A percentile compares a stretch with the other conserved stretches of the same genome.
Evolutionary conservation across 2,888 invertebrate genomes (phyloP).

Genomic region (Podotricha telesiphe): DNA sequence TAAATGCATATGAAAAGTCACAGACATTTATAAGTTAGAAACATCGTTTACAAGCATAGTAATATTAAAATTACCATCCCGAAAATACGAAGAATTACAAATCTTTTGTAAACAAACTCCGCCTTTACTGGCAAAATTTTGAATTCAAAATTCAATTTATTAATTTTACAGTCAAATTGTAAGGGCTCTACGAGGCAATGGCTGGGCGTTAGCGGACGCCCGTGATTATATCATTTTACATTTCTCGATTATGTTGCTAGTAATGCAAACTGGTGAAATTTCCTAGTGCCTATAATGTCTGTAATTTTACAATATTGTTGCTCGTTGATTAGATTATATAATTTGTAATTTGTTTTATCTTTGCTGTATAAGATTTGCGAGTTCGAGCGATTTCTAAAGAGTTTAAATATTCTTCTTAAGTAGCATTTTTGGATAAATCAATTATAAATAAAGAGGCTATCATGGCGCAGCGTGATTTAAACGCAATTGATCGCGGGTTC

Average conservation of each 20-base stretch:
- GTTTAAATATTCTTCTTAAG: no score
- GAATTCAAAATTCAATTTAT: slow-evolving; percentile 36
- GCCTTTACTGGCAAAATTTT: not conserved
- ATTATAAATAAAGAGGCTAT: no score
- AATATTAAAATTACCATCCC: not conserved
- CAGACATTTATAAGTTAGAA: no score
- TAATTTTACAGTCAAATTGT: slow-evolving; percentile 39
- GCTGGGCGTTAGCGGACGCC: slow-evolving; percentile 19
- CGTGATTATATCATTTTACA: slow-evolving; percentile 29
- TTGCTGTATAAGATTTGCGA: no score
- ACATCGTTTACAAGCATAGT: no score
- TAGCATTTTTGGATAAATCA: no score
- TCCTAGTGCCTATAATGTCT: no score
- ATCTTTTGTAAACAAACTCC: slow-evolving; percentile 19
- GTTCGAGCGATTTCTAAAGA: no score
- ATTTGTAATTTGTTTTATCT: no score
- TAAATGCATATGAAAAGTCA: no score
- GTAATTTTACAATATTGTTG: slow-evolving; percentile 1
- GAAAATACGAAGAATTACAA: not conserved
- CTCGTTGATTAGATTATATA: slow-evolving; percentile 10
- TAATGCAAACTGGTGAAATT: slow-evolving; percentile 4
- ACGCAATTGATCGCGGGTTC: no score
- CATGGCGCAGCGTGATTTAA: no score
- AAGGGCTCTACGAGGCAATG: slow-evolving; percentile 27
- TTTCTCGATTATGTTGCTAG: slow-evolving; percentile 5